These are phyloP conservation scores for Brachionus rubens DNA, from an alignment of 1,140 invertebrate species.

Conservation along the genomic window DNA sequence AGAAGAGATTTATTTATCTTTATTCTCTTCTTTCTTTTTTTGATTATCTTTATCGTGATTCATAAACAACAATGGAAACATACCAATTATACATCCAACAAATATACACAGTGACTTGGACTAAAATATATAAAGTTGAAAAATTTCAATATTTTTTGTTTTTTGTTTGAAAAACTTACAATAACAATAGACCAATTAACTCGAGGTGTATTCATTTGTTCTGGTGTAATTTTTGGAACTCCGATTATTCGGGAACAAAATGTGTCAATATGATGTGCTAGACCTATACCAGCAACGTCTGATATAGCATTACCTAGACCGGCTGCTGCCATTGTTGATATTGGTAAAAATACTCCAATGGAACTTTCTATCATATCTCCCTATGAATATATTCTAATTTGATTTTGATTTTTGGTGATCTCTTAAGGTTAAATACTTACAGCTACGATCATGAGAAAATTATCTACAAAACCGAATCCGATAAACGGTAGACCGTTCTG, in stretches of 20 bases:
- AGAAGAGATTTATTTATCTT: not conserved
- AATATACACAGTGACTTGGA: slow-evolving; percentile 36
- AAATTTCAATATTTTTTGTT: not conserved
- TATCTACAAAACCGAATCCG: slow-evolving; percentile 47
- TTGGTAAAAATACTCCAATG: not conserved
- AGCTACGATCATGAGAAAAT: slow-evolving; percentile 46
- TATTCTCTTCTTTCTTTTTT: not conserved
- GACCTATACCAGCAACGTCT: slow-evolving; percentile 42
- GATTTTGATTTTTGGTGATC: not conserved
- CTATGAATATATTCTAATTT: slow-evolving; percentile 3
- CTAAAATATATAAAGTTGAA: not conserved
- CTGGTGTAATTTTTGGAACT: slow-evolving; percentile 1
- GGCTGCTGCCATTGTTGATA: slow-evolving; percentile 47
- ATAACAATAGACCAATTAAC: slow-evolving; percentile 25
- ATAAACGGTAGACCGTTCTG: slow-evolving; percentile 46
- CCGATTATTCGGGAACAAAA: slow-evolving; percentile 56
- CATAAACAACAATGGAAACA: slow-evolving; percentile 42
- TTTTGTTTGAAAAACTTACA: not conserved
- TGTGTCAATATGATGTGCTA: slow-evolving; percentile 52
- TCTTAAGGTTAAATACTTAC: not conserved
- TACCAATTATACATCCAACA: slow-evolving; percentile 45
- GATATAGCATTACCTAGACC: slow-evolving; percentile 45
- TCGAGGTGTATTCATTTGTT: slow-evolving; percentile 33
- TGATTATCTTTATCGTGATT: not conserved
- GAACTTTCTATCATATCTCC: slow-evolving; percentile 42